Percentiles rank a stretch among this genome's conserved stretches.
Conservation (phyloP, 2,888 invertebrate species). For the Keiferia lycopersicella region DNA sequence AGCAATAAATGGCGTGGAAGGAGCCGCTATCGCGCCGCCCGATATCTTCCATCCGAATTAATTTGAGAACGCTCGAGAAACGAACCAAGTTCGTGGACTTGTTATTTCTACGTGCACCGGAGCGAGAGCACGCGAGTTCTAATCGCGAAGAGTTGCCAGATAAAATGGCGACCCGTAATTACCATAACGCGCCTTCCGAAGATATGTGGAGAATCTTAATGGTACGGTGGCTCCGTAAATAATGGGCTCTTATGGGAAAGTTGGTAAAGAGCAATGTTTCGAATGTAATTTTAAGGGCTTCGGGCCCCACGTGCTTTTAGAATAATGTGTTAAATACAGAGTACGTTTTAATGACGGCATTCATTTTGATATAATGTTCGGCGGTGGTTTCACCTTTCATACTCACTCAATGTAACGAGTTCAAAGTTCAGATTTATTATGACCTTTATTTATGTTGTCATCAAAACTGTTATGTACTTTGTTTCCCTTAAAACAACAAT, state of each 20-base stretch:
- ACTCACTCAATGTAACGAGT: background rate
- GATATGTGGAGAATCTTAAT: slow-evolving; percentile 81
- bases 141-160: slow-evolving; percentile 76
- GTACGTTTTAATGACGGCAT: slow-evolving; percentile 61
- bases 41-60: slow-evolving; percentile 82
- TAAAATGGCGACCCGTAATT: slow-evolving; percentile 81
- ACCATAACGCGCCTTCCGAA: slow-evolving; percentile 80
- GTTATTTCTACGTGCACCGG: slow-evolving; percentile 73
- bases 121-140: slow-evolving; percentile 63
- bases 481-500: too few relatives aligned
- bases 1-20: slow-evolving; percentile 81
- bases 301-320: slow-evolving; percentile 75
- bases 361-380: slow-evolving; percentile 55
- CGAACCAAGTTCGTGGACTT: slow-evolving; percentile 78
- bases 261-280: slow-evolving; percentile 80
- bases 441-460: background rate
- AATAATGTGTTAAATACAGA: slow-evolving; percentile 73
- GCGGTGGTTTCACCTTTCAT: slow-evolving; percentile 35
- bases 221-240: slow-evolving; percentile 80
- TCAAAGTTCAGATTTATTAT: background rate
- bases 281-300: slow-evolving; percentile 79
- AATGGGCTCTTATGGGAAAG: slow-evolving; percentile 81
- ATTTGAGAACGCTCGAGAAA: slow-evolving; percentile 74
- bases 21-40: slow-evolving; percentile 75
- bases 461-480: background rate